Percentiles rank a stretch among this genome's conserved stretches.
These are phyloP conservation scores for Brachionus manjavacas DNA, from an alignment of 1,140 invertebrate species.

Conservation along the genomic window DNA sequence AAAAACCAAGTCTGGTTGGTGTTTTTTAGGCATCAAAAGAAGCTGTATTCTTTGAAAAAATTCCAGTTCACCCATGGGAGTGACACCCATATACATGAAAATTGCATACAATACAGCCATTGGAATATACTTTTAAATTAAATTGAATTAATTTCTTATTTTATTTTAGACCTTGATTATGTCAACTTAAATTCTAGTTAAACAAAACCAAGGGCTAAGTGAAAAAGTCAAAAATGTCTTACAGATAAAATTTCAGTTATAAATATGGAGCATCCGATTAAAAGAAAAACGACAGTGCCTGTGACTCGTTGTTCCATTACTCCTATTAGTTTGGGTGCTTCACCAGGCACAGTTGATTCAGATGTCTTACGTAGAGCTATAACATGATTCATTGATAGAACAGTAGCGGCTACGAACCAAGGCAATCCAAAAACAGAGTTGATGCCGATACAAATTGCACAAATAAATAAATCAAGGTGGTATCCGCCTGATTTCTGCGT, in stretches of 20 bases:
- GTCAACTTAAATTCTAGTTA: no score
- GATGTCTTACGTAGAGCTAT: conserved; percentile 93
- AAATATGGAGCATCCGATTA: conserved; percentile 59
- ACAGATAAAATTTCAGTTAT: conserved; percentile 13
- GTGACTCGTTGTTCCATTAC: conserved; percentile 83
- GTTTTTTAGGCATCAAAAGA: conserved; percentile 95
- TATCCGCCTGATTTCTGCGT: conserved; percentile 84
- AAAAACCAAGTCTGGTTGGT: conserved; percentile 97
- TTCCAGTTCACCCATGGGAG: conserved; percentile 81
- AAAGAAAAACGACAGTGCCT: conserved; percentile 86
- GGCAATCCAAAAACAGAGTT: conserved; percentile 89
- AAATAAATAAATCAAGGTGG: conserved; percentile 87
- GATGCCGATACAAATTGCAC: conserved; percentile 80
- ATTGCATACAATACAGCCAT: conserved; percentile 87
- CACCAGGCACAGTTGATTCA: conserved; percentile 91
- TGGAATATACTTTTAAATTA: conserved; percentile 69
- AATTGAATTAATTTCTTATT: background rate
- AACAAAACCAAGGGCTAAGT: background rate
- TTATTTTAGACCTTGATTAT: no score
- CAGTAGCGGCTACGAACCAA: conserved; percentile 92
- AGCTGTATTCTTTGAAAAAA: conserved; percentile 91
- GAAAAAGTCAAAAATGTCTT: background rate
- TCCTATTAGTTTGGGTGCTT: conserved; percentile 90
- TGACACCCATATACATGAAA: conserved; percentile 97
- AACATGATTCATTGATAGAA: conserved; percentile 95